Percentiles rank a stretch among this genome's conserved stretches.
Evolutionary conservation across 2,888 invertebrate species (phyloP).

Genomic region (Rhagium mordax): DNA sequence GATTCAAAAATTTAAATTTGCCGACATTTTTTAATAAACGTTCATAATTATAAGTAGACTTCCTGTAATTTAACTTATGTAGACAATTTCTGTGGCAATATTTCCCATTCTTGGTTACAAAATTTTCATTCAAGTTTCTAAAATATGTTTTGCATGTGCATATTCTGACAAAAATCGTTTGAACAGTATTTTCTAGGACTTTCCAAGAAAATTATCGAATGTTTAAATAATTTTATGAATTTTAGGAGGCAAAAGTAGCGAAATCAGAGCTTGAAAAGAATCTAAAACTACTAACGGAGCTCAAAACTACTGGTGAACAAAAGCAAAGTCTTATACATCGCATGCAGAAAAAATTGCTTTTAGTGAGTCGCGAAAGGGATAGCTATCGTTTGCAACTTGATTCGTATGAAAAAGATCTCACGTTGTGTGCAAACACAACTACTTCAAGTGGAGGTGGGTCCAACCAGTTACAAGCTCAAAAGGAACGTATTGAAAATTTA

Average conservation of each 20-base stretch:
- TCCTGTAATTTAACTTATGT: no score
- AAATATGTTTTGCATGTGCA: no score
- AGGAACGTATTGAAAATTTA: conserved; percentile 80
- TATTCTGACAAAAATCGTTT: no score
- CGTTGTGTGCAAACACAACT: conserved; percentile 66
- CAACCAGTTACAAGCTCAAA: conserved; percentile 68
- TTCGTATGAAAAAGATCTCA: conserved; percentile 87
- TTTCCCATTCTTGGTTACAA: no score
- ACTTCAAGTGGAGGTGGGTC: conserved; percentile 59
- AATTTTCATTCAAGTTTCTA: no score
- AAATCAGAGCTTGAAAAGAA: conserved; percentile 77
- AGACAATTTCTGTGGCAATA: no score
- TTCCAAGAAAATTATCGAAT: no score
- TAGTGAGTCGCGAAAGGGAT: conserved; percentile 82
- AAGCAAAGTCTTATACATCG: conserved; percentile 80
- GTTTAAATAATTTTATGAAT: no score
- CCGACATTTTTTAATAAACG: no score
- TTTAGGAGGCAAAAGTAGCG: conserved; percentile 73
- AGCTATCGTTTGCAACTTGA: conserved; percentile 86
- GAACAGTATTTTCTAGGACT: no score
- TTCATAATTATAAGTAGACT: no score
- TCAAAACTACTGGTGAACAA: conserved; percentile 77
- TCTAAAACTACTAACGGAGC: conserved; percentile 75
- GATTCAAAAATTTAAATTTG: no score
- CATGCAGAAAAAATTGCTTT: conserved; percentile 80